These are phyloP conservation scores for Casuarius casuarius DNA, from an alignment of 2,113 vertebrate species.

Conservation along the genomic window DNA sequence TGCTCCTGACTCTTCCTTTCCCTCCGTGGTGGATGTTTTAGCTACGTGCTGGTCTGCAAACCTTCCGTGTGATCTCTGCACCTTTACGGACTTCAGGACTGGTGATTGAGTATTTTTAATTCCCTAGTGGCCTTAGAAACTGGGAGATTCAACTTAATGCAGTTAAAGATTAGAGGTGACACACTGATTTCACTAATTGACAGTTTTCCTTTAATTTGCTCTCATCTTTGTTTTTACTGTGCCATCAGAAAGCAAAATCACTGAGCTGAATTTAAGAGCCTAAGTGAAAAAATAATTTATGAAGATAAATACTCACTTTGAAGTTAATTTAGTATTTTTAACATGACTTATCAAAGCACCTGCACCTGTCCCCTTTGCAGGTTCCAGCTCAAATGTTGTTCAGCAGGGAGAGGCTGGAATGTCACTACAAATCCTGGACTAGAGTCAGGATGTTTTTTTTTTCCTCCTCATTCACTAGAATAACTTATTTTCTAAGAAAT, in stretches of 20 bases:
- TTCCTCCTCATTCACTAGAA: neutral
- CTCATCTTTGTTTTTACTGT: neutral
- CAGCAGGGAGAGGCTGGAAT: neutral
- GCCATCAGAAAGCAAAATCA: neutral
- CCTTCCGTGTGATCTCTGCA: neutral
- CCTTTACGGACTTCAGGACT: neutral
- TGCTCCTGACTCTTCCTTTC: neutral
- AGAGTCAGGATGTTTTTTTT: neutral
- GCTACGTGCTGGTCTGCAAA: neutral
- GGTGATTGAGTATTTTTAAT: neutral
- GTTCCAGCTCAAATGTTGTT: neutral
- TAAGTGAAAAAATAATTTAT: neutral
- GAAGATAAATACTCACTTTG: neutral
- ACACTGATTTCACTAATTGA: neutral
- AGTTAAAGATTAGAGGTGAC: neutral
- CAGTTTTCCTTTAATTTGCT: neutral
- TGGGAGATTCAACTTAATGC: neutral
- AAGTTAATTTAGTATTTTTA: neutral
- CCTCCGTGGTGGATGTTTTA: neutral
- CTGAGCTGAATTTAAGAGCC: neutral
- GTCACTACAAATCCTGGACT: neutral
- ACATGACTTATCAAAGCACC: neutral
- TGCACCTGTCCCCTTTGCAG: neutral
- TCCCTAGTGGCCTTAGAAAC: neutral
- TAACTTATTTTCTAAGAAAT: neutral